Evolutionary conservation across 2,888 invertebrate genomes (phyloP).

Genomic region (Gastrophysa polygoni): DNA sequence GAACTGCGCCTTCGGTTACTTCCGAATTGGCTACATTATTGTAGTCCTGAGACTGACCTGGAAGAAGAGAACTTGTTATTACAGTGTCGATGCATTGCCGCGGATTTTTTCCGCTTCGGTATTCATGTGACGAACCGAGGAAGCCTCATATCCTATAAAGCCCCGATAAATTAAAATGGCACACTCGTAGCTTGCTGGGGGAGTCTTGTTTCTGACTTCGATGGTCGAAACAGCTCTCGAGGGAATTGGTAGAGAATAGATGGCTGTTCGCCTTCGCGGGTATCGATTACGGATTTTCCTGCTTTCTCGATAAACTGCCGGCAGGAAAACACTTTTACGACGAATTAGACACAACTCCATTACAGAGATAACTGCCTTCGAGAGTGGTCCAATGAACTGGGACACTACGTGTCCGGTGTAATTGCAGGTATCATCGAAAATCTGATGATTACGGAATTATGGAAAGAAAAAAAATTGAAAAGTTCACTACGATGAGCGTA

Average conservation of each 20-base stretch:
- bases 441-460: no score
- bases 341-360: no score
- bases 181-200: constrained; percentile 23
- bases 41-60: constrained; percentile 50
- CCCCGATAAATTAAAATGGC: constrained; percentile 14
- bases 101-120: background rate
- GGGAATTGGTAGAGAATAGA: constrained; percentile 44
- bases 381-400: no score
- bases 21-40: constrained; percentile 27
- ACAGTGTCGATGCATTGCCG: background rate
- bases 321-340: background rate
- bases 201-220: constrained; percentile 37
- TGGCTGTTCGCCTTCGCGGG: constrained; percentile 20
- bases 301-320: background rate
- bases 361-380: no score
- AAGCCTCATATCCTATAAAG: background rate
- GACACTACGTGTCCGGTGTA: no score
- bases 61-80: constrained; percentile 26
- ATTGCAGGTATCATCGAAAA: no score
- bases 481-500: no score
- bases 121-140: background rate
- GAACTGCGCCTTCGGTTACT: constrained; percentile 53
- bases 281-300: constrained; percentile 44
- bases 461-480: no score
- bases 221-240: constrained; percentile 44